Percentiles rank a stretch among this genome's conserved stretches.
phyloP scores from a whole-genome alignment of 2,797 vertebrate genomes.

The Coregonus ussuriensis region DNA sequence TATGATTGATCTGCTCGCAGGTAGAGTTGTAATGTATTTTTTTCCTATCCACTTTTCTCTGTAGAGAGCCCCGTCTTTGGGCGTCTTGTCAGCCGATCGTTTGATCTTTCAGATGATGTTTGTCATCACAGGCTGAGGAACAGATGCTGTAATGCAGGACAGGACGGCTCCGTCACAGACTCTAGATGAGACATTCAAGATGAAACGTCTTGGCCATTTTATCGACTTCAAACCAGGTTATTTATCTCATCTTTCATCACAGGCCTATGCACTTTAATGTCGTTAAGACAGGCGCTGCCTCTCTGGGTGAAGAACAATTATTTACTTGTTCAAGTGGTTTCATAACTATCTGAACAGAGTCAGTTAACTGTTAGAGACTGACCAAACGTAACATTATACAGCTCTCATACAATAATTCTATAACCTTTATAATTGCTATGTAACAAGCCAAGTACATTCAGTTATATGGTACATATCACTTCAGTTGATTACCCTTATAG shows the following conservation, averaged over 20 bases:
- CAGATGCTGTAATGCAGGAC: neutral
- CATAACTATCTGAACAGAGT: neutral
- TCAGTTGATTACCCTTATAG: too few species aligned
- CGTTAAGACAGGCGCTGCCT: neutral
- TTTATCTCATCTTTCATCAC: neutral
- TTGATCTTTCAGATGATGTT: constrained; percentile 2
- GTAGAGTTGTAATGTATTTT: neutral
- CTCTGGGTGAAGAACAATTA: neutral
- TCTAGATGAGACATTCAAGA: neutral
- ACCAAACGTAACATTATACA: neutral
- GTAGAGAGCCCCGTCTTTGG: neutral
- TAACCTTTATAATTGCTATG: too few species aligned
- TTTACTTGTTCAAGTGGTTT: neutral
- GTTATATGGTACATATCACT: neutral
- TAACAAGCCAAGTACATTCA: neutral
- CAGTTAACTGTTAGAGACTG: neutral
- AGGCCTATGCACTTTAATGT: neutral
- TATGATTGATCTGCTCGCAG: too few species aligned
- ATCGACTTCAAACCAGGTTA: neutral
- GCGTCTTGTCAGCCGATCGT: too few species aligned
- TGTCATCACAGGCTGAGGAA: constrained; percentile 2
- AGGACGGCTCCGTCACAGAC: neutral
- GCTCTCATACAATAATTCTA: neutral
- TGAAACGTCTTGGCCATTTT: constrained; percentile 1
- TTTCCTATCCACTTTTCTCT: neutral